These are phyloP conservation scores for Sympetrum striolatum DNA, from an alignment of 2,888 invertebrate species.

Conservation along the genomic window DNA sequence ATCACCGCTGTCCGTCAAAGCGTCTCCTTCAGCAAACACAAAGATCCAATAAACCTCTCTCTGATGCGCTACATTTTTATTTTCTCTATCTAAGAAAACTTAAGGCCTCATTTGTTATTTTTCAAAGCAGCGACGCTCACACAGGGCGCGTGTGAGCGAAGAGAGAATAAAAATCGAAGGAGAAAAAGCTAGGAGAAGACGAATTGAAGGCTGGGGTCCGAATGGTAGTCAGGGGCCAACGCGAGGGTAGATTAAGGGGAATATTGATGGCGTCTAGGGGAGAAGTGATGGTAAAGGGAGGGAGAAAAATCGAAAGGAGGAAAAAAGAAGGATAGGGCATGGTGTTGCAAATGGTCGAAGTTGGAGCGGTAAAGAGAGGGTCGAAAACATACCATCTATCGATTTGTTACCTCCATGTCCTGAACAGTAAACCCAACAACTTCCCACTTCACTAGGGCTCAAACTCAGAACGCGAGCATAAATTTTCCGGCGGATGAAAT, in stretches of 20 bases:
- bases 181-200: neutral
- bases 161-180: neutral
- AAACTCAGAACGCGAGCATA: neutral
- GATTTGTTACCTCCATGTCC: slow-evolving; percentile 35
- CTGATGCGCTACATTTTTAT: neutral
- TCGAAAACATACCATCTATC: slow-evolving; percentile 20
- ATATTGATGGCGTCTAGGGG: slow-evolving; percentile 24
- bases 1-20: neutral
- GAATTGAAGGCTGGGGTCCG: slow-evolving; percentile 7
- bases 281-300: neutral
- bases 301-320: neutral
- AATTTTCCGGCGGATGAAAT: slow-evolving; percentile 15
- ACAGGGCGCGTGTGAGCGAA: neutral
- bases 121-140: neutral
- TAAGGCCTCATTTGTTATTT: neutral
- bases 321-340: neutral
- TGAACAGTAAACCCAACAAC: slow-evolving; percentile 17
- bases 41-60: neutral
- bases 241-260: slow-evolving; percentile 21
- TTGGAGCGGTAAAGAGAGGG: neutral
- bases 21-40: neutral
- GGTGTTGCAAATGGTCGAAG: neutral
- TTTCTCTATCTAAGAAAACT: neutral
- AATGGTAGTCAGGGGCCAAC: slow-evolving; percentile 12
- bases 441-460: slow-evolving; percentile 29